Conservation (phyloP, 23 tunicate genomes). For the Ciona savignyi region DNA sequence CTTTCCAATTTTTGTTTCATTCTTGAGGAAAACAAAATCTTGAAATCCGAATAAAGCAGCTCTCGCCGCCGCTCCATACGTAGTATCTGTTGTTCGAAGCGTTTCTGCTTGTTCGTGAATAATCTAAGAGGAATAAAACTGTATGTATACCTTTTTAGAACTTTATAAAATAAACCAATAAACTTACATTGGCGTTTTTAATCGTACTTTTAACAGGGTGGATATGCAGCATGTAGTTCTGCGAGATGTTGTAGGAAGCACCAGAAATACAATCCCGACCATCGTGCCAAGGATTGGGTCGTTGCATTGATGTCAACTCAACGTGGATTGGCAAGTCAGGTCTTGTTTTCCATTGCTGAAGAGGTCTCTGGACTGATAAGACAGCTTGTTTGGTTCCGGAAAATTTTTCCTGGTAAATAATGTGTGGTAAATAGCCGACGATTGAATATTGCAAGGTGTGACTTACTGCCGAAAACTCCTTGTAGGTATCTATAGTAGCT, state of each 20-base stretch:
- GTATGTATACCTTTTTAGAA: too few species aligned
- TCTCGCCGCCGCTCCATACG: constrained; percentile 25
- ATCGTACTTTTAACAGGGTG: constrained; percentile 18
- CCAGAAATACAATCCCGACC: constrained; percentile 19
- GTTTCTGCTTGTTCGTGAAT: background rate
- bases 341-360: constrained; percentile 2
- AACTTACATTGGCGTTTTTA: constrained; percentile 7
- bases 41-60: constrained; percentile 22
- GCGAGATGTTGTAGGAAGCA: constrained; percentile 9
- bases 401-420: background rate
- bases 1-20: background rate
- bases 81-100: constrained; percentile 11
- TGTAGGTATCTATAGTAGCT: background rate
- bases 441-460: too few species aligned
- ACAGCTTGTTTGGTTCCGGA: background rate
- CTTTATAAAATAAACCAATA: too few species aligned
- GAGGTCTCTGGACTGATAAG: constrained; percentile 5
- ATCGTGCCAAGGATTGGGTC: constrained; percentile 27
- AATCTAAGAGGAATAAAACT: background rate
- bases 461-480: background rate
- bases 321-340: constrained; percentile 13
- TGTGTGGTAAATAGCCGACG: too few species aligned
- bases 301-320: constrained; percentile 14
- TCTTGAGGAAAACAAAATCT: constrained; percentile 12
- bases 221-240: constrained; percentile 16